Percentiles rank a stretch among this genome's conserved stretches.
Conservation (phyloP, 2,113 vertebrate species). For the Athene noctua region DNA sequence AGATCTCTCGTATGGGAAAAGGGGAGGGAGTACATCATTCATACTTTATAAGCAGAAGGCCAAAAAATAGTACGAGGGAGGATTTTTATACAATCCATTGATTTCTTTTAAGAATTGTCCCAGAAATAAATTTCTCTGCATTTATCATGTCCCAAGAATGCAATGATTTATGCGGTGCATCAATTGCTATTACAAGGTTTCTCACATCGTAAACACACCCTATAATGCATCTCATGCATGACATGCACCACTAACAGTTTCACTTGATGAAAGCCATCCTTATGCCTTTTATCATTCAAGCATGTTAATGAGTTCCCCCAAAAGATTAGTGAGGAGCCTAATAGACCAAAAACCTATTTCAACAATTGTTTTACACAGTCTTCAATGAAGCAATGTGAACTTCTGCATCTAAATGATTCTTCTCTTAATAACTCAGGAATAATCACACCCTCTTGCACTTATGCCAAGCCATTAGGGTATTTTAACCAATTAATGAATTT, state of each 20-base stretch:
- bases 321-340: conserved; percentile 26
- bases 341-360: conserved; percentile 25
- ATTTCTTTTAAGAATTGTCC: not conserved
- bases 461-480: not conserved
- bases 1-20: not conserved
- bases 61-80: not conserved
- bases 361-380: not conserved
- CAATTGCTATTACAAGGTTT: conserved; percentile 22
- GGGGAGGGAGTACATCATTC: not conserved
- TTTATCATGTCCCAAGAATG: conserved; percentile 9
- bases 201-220: conserved; percentile 8
- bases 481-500: conserved; percentile 13
- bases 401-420: conserved; percentile 9
- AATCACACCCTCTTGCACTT: not conserved
- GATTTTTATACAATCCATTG: not conserved
- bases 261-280: conserved; percentile 23
- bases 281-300: conserved; percentile 32
- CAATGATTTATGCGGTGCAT: not conserved
- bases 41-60: not conserved
- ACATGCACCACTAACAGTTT: not conserved
- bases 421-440: not conserved
- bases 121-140: not conserved
- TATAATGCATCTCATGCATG: conserved; percentile 1
- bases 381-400: conserved; percentile 18
- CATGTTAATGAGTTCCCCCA: conserved; percentile 26